phyloP scores from a whole-genome alignment of 2,888 invertebrate species.

The Suillia variegata region DNA sequence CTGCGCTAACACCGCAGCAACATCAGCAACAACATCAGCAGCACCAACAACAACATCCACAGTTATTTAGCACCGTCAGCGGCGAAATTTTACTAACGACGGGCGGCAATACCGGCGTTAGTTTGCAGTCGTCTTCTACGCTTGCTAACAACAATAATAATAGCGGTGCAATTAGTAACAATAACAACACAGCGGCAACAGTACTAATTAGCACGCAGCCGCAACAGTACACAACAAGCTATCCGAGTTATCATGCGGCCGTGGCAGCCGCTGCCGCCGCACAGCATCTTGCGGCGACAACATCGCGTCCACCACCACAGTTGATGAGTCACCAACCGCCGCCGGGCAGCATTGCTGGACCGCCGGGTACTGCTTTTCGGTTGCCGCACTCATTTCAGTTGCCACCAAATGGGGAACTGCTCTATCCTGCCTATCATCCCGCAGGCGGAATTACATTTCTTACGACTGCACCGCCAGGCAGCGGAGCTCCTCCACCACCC shows the following conservation, averaged over 20 bases:
- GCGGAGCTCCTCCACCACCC: constrained; percentile 41
- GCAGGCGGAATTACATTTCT: constrained; percentile 45
- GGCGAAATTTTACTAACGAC: constrained; percentile 36
- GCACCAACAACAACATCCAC: constrained; percentile 31
- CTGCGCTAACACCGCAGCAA: constrained; percentile 18
- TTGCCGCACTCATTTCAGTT: constrained; percentile 60
- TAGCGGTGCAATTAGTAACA: constrained; percentile 24
- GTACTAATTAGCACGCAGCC: constrained; percentile 54
- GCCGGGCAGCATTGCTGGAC: too few relatives aligned
- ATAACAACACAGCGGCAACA: constrained; percentile 36
- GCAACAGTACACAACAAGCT: constrained; percentile 43
- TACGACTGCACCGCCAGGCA: too few relatives aligned
- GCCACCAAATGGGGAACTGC: constrained; percentile 64
- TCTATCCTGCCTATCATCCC: constrained; percentile 63
- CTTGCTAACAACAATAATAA: constrained; percentile 39
- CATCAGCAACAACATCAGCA: constrained; percentile 26
- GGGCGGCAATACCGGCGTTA: constrained; percentile 24
- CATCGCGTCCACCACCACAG: constrained; percentile 45
- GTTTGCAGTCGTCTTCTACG: constrained; percentile 38
- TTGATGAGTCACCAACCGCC: too few relatives aligned
- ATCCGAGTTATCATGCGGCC: constrained; percentile 54
- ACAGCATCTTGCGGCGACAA: constrained; percentile 42
- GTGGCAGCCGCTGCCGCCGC: constrained; percentile 29
- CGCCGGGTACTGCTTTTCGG: constrained; percentile 48
- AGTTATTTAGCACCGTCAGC: constrained; percentile 26